Evolutionary conservation across 2,888 invertebrate genomes (phyloP), one percentile per base, ranked within the genome.

Genomic region (Mimumesa dahlbomi): DNA sequence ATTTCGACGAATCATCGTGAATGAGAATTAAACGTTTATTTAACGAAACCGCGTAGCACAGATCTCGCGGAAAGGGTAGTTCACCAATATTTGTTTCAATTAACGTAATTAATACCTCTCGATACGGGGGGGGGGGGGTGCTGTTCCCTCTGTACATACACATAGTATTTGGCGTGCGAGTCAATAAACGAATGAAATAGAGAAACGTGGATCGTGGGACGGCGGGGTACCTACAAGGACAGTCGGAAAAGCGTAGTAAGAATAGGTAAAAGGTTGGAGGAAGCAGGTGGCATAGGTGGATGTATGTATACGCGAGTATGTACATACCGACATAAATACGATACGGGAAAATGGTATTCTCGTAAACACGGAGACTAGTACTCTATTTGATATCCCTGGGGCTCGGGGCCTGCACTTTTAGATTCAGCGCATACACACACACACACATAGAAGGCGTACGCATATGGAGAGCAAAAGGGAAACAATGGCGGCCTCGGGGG

Each of bases 331-430:
- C 21, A 40, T 63, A 54, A 54, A 63, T 49, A 49, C 48, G 42
- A 48, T 42, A 9, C 49, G 40, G 21, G 61, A 53, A 56, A 50
- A 5, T 45, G 57, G 53, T 40, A 38, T 57, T 29, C 42, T 40
- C 42, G 57, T 48, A 54, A 56, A 58, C 59, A 49, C 48, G 59
- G 57, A 56, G 67, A 68, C 48, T 57, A 73, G 83, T 85, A 87
- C 87, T 87, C 86, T 85, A 85, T 77, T 87, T 87, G 85, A 87
- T 88, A 88, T 87, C 86, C 87, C 86, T 63, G 49, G 87, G 84
- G 88, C 71, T 69, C 66, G 74, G 62, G 59, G 67, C 63, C 77
- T 79, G 68, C 79, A 76, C 71, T 76, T 82, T 82, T 63, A 68
- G 75, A 77, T 73, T 77, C 80, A 66, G 64, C 59, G 68, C 53